A percentile compares a stretch with the other conserved stretches of the same genome.
Evolutionary conservation across 2,888 invertebrate genomes (phyloP).

Genomic region (Ecliptopera silaceata): DNA sequence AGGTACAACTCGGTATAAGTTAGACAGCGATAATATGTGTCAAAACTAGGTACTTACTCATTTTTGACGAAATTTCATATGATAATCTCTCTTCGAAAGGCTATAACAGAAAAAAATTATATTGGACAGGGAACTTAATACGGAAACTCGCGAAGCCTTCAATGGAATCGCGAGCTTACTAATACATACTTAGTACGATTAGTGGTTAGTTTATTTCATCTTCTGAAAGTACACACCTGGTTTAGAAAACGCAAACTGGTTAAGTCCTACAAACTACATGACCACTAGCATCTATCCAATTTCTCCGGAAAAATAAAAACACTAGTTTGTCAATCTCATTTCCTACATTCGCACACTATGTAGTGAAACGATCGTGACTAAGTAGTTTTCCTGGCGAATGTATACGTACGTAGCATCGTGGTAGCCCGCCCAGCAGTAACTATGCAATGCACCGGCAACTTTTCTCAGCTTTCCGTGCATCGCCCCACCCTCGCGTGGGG

Average conservation of each 20-base stretch:
- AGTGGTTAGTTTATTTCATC: background rate
- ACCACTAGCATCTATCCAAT: background rate
- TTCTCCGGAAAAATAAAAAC: background rate
- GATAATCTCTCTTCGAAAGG: too few species aligned
- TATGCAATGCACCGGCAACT: slow-evolving; percentile 38
- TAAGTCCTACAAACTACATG: background rate
- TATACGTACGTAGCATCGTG: background rate
- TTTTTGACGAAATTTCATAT: too few species aligned
- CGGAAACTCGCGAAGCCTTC: background rate
- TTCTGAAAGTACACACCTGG: background rate
- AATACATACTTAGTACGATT: background rate
- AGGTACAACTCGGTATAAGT: too few species aligned
- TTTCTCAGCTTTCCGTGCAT: slow-evolving; percentile 73
- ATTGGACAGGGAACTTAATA: too few species aligned
- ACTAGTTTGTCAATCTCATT: background rate
- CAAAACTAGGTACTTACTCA: too few species aligned
- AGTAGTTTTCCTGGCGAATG: background rate
- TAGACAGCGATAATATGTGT: too few species aligned
- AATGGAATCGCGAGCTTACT: background rate
- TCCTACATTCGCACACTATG: background rate
- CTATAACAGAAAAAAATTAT: too few species aligned
- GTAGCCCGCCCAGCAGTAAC: slow-evolving; percentile 29
- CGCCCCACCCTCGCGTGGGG: slow-evolving; percentile 65
- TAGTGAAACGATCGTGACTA: slow-evolving; percentile 3
- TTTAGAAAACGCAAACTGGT: background rate